phyloP scores from a whole-genome alignment of 2,888 invertebrate genomes.

The Chymomyza amoena region DNA sequence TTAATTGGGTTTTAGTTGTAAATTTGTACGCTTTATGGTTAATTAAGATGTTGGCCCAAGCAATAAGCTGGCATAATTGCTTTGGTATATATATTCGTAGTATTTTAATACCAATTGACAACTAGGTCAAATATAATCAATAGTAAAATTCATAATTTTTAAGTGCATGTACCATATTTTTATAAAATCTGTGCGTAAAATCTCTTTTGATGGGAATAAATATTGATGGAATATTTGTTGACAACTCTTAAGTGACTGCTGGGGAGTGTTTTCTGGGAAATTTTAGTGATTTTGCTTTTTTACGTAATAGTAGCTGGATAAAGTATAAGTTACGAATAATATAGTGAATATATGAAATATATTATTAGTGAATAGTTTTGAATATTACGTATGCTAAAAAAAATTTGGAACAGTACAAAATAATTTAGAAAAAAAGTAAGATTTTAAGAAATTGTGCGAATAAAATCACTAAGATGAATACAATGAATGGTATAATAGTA shows the following conservation, averaged over 20 bases:
- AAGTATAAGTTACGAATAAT: background rate
- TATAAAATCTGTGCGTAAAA: background rate
- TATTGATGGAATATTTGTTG: background rate
- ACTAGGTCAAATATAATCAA: background rate
- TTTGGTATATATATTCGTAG: background rate
- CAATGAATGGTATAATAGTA: too few relatives aligned
- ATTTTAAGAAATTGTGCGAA: too few relatives aligned
- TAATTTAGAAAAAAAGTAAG: too few relatives aligned
- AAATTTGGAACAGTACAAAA: too few relatives aligned
- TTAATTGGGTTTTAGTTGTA: slow-evolving; percentile 57
- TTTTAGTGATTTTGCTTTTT: background rate
- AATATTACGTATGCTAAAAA: too few relatives aligned
- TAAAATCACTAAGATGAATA: too few relatives aligned
- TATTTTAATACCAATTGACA: background rate
- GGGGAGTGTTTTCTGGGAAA: background rate
- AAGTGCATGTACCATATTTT: background rate
- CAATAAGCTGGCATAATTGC: background rate
- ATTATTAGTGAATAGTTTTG: too few relatives aligned
- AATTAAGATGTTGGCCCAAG: slow-evolving; percentile 28
- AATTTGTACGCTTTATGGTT: slow-evolving; percentile 46
- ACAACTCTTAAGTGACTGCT: background rate
- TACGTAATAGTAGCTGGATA: background rate
- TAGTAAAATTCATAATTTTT: background rate
- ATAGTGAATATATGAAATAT: too few relatives aligned
- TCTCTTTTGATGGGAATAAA: background rate